Conservation (phyloP, 2,888 invertebrate species). For the Sepiola atlantica region DNA sequence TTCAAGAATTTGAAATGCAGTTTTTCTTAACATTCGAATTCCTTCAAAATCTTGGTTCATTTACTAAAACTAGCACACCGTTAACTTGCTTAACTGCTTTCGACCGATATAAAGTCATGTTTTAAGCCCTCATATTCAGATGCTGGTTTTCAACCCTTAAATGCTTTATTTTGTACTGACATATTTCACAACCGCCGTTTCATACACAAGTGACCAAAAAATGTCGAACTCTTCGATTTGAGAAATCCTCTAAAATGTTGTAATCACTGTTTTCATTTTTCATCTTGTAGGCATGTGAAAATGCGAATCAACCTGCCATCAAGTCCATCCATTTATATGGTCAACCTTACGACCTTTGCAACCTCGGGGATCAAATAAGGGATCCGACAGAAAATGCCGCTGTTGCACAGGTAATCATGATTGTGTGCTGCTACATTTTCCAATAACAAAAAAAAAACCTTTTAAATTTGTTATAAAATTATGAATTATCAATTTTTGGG, state of each 20-base stretch:
- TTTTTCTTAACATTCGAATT: background rate
- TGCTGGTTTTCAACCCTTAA: too few relatives aligned
- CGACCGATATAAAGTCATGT: background rate
- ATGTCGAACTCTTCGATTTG: too few relatives aligned
- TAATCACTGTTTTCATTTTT: slow-evolving; percentile 35
- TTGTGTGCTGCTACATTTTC: background rate
- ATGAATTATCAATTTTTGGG: too few relatives aligned
- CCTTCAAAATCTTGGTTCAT: background rate
- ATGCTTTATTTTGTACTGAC: too few relatives aligned
- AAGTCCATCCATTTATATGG: slow-evolving; percentile 69
- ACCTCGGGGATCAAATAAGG: slow-evolving; percentile 54
- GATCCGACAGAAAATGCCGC: slow-evolving; percentile 49
- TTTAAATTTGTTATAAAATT: too few relatives aligned
- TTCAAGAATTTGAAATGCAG: too few relatives aligned
- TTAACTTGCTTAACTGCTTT: background rate
- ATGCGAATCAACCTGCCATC: slow-evolving; percentile 66
- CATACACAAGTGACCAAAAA: too few relatives aligned
- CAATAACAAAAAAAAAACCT: too few relatives aligned
- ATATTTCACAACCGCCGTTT: background rate
- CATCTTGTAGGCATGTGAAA: slow-evolving; percentile 65
- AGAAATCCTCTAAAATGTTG: background rate
- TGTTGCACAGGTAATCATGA: slow-evolving; percentile 2
- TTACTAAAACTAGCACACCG: background rate
- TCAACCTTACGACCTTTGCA: slow-evolving; percentile 63
- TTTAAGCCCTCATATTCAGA: background rate